Conservation (phyloP, 1,140 invertebrate genomes). For the Oscheius sp. region DNA sequence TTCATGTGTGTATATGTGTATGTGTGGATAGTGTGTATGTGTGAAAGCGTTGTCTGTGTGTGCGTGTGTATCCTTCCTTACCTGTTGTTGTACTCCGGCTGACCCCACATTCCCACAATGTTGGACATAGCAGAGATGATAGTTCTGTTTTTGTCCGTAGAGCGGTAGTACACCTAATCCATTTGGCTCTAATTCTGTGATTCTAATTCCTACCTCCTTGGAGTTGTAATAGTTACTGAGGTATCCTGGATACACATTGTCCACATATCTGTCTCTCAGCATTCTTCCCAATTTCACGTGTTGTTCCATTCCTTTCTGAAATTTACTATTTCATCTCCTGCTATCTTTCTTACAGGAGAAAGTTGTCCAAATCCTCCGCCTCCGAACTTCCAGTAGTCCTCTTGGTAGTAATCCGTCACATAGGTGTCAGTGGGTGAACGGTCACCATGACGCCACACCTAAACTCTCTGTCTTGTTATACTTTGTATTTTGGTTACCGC, state of each 20-base stretch:
- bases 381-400: conserved; percentile 29
- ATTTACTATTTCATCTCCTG: not conserved
- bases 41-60: not conserved
- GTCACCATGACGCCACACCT: conserved; percentile 42
- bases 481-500: conserved; percentile 1
- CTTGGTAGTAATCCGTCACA: conserved; percentile 18
- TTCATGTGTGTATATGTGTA: not conserved
- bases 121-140: conserved; percentile 40
- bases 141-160: conserved; percentile 40
- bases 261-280: conserved; percentile 19
- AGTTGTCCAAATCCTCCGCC: conserved; percentile 33
- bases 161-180: conserved; percentile 34
- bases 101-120: conserved; percentile 32
- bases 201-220: conserved; percentile 15
- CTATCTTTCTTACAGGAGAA: conserved; percentile 18
- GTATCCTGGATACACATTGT: conserved; percentile 16
- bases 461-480: no score
- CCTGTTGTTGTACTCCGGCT: not conserved
- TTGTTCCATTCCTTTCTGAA: conserved; percentile 35
- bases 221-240: conserved; percentile 6
- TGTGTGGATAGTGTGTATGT: not conserved
- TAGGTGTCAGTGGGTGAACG: conserved; percentile 40
- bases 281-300: conserved; percentile 28
- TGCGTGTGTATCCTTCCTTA: not conserved
- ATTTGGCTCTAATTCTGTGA: not conserved